Percentiles rank a stretch among this genome's conserved stretches.
phyloP scores from a whole-genome alignment of 2,888 invertebrate species.

The Synergus itoensis region DNA sequence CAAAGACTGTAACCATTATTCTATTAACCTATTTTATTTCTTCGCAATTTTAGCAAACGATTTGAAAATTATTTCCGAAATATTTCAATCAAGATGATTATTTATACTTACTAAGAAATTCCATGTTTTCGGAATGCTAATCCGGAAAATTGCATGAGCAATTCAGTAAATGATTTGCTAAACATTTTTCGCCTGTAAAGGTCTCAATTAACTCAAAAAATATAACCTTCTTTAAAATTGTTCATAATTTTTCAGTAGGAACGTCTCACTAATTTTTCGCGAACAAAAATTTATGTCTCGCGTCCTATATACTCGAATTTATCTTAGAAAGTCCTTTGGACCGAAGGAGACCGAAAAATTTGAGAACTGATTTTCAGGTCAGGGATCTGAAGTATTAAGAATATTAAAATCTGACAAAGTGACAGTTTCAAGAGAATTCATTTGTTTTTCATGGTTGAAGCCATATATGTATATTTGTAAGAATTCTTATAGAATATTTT shows the following conservation, averaged over 20 bases:
- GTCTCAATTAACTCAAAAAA: not conserved
- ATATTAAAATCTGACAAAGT: not conserved
- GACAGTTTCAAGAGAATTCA: not conserved
- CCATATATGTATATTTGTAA: no score
- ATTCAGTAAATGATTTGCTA: not conserved
- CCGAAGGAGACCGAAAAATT: not conserved
- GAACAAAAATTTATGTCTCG: not conserved
- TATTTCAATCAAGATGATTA: not conserved
- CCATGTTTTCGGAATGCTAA: not conserved
- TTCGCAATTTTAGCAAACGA: not conserved
- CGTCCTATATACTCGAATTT: not conserved
- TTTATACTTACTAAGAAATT: conserved; percentile 22
- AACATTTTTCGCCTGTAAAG: not conserved
- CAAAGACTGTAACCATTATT: not conserved
- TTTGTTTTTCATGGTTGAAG: not conserved
- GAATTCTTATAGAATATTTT: no score
- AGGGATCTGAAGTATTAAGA: not conserved
- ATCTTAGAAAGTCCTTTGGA: not conserved
- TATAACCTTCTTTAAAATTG: not conserved
- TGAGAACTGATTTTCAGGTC: not conserved
- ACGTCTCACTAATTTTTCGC: not conserved
- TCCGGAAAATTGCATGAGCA: not conserved
- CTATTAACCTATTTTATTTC: not conserved
- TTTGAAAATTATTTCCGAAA: not conserved
- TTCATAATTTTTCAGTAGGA: not conserved